phyloP scores from a whole-genome alignment of 92 coral and sea anemone species.

The Heliopora coerulea region DNA sequence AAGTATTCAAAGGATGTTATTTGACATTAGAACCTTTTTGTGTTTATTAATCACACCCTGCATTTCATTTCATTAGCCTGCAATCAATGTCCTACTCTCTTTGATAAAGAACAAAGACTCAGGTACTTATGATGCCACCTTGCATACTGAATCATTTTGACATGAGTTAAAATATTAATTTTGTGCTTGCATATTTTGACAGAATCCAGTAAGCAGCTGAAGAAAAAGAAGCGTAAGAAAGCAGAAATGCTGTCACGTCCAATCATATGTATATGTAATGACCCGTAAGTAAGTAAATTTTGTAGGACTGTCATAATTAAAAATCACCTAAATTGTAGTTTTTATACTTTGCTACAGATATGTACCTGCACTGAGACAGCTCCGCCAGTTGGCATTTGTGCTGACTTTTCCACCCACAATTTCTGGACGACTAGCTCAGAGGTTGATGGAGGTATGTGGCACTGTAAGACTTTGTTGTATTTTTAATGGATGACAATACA shows the following conservation, averaged over 20 bases:
- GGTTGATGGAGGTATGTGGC: conserved; percentile 93
- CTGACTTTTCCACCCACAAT: conserved; percentile 86
- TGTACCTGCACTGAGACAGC: conserved; percentile 87
- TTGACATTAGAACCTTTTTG: not conserved
- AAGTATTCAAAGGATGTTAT: too few relatives aligned
- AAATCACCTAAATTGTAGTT: not conserved
- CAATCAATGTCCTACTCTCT: conserved; percentile 87
- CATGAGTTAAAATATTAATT: not conserved
- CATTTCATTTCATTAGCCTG: conserved; percentile 65
- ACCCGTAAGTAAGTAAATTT: conserved; percentile 71
- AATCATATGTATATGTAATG: conserved; percentile 96
- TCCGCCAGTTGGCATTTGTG: conserved; percentile 86
- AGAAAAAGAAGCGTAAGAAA: conserved; percentile 65
- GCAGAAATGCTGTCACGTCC: conserved; percentile 72
- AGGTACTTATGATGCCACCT: too few relatives aligned
- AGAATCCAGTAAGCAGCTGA: conserved; percentile 40
- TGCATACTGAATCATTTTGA: too few relatives aligned
- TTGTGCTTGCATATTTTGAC: not conserved
- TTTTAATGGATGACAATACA: too few relatives aligned
- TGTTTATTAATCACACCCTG: not conserved
- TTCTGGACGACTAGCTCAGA: conserved; percentile 77
- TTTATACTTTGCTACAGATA: conserved; percentile 48
- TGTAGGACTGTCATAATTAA: too few relatives aligned
- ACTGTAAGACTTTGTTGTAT: too few relatives aligned
- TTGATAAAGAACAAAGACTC: conserved; percentile 83